These are phyloP conservation scores for Rhinella marina DNA, from an alignment of 2,797 vertebrate genomes.

Conservation along the genomic window DNA sequence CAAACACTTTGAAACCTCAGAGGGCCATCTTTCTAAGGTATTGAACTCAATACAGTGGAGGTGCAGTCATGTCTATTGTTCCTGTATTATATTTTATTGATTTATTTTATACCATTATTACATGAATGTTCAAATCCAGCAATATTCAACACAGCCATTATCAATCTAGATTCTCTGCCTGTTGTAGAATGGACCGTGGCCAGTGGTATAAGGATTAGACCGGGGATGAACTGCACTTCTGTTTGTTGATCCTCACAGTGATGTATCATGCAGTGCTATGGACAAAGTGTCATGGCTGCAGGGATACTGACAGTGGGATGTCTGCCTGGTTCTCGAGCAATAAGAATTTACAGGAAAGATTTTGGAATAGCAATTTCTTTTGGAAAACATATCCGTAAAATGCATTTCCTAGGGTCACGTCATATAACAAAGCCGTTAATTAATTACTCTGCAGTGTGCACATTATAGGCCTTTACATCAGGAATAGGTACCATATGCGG, in stretches of 20 bases:
- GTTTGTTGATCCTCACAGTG: background rate
- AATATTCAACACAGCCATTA: background rate
- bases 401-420: too few species aligned
- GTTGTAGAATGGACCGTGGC: too few species aligned
- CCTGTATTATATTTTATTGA: background rate
- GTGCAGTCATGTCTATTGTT: background rate
- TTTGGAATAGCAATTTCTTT: too few species aligned
- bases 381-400: too few species aligned
- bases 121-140: background rate
- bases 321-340: too few species aligned
- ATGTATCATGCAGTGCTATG: background rate
- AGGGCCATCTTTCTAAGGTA: background rate
- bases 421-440: background rate
- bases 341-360: too few species aligned
- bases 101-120: background rate
- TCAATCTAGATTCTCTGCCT: background rate
- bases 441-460: background rate
- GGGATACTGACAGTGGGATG: background rate
- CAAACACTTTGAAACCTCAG: conserved; percentile 26
- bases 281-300: background rate
- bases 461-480: background rate
- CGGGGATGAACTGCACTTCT: background rate
- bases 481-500: too few species aligned
- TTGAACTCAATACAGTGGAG: background rate
- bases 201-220: background rate